Evolutionary conservation across 1,140 invertebrate genomes (phyloP).

Genomic region (Lamellibrachia luymesi): DNA sequence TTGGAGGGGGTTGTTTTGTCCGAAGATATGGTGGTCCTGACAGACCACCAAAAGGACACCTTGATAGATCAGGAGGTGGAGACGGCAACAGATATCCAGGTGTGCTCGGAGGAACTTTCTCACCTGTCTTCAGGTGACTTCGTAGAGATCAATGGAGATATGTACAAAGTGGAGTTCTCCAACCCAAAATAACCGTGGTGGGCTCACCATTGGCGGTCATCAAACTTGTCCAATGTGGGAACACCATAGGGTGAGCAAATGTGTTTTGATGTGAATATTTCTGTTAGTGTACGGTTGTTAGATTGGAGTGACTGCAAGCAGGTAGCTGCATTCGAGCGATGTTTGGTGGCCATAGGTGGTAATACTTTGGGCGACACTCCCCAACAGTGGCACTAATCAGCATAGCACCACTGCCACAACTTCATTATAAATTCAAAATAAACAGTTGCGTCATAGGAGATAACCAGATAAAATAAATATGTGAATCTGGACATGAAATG

Average conservation of each 20-base stretch:
- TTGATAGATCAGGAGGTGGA: background rate
- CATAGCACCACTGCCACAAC: too few species aligned
- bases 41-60: conserved; percentile 39
- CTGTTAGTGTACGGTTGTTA: background rate
- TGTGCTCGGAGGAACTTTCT: conserved; percentile 37
- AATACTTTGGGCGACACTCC: too few species aligned
- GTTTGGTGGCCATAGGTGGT: too few species aligned
- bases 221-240: background rate
- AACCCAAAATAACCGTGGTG: background rate
- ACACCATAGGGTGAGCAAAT: background rate
- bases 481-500: too few species aligned
- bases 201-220: too few species aligned
- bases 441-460: too few species aligned
- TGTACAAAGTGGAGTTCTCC: conserved; percentile 45
- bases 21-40: background rate
- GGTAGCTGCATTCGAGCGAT: background rate
- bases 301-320: background rate
- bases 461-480: too few species aligned
- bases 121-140: conserved; percentile 48
- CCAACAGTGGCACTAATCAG: too few species aligned
- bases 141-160: conserved; percentile 53
- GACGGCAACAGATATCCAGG: background rate
- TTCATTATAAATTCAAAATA: too few species aligned
- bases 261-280: background rate
- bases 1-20: conserved; percentile 21